A percentile compares a stretch with the other conserved stretches of the same genome.
These are phyloP conservation scores for Chunga burmeisteri DNA, from an alignment of 2,113 vertebrate species.

Conservation along the genomic window DNA sequence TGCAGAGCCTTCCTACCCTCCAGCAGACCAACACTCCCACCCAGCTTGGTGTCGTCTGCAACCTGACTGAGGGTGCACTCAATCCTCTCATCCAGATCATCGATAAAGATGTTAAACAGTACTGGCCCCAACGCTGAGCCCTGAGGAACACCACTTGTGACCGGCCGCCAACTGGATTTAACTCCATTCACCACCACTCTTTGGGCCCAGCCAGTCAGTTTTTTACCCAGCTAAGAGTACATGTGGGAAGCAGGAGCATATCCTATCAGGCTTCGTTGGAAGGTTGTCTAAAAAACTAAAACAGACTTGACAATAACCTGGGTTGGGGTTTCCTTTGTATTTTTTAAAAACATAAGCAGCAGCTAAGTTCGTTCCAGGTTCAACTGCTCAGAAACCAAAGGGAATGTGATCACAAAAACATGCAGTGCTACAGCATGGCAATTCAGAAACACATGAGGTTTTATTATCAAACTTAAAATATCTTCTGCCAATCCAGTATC, in stretches of 20 bases:
- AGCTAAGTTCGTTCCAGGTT: neutral
- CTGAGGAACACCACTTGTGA: too few species aligned
- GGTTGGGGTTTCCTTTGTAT: neutral
- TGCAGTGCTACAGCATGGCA: neutral
- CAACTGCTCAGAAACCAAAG: neutral
- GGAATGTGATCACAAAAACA: neutral
- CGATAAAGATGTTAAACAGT: too few species aligned
- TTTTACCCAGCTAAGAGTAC: too few species aligned
- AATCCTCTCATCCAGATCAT: too few species aligned
- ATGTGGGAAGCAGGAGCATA: neutral
- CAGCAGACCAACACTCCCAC: too few species aligned
- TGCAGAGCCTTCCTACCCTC: too few species aligned
- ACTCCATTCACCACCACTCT: too few species aligned
- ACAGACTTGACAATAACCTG: neutral
- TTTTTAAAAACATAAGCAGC: neutral
- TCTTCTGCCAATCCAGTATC: neutral
- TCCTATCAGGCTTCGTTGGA: accelerated
- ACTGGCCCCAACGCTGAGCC: too few species aligned
- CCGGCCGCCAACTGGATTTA: too few species aligned
- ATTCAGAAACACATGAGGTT: neutral
- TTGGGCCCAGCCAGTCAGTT: too few species aligned
- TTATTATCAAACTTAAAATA: neutral
- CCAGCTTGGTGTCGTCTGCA: too few species aligned
- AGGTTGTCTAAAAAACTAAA: neutral
- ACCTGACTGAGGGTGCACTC: too few species aligned